Conservation (phyloP, 2,113 vertebrate genomes). For the Takifugu bimaculatus region DNA sequence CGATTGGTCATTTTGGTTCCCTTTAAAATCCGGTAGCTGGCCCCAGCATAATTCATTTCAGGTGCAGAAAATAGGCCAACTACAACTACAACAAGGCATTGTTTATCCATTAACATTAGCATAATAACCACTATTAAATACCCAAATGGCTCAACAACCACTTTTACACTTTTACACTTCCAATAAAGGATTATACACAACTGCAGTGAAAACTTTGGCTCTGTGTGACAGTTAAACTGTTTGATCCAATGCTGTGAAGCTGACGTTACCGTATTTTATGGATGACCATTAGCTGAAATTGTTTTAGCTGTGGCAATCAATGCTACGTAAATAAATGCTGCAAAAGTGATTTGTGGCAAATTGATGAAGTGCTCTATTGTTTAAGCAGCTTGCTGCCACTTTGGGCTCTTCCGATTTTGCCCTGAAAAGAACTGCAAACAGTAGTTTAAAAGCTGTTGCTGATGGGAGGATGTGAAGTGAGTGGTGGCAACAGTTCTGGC, state of each 20-base stretch:
- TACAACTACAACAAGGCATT: conserved; percentile 3
- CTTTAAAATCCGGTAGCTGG: neutral
- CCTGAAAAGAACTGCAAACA: conserved; percentile 11
- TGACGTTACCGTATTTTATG: conserved; percentile 39
- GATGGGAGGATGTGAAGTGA: neutral
- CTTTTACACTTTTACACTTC: conserved; percentile 45
- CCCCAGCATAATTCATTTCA: neutral
- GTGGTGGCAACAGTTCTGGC: neutral
- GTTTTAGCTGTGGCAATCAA: conserved; percentile 16
- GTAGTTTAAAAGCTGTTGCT: conserved; percentile 11
- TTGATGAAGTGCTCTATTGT: conserved; percentile 22
- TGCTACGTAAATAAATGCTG: conserved; percentile 8
- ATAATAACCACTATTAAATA: conserved; percentile 35
- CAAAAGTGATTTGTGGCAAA: conserved; percentile 30
- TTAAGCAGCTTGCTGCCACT: conserved; percentile 19
- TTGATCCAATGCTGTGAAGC: conserved; percentile 26
- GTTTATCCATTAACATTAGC: conserved; percentile 20
- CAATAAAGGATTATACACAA: conserved; percentile 34
- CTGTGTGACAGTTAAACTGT: conserved; percentile 33
- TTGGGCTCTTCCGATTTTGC: conserved; percentile 15
- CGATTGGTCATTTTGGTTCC: no score
- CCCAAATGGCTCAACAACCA: conserved; percentile 35
- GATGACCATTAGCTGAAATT: conserved; percentile 39
- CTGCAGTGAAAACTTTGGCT: conserved; percentile 11
- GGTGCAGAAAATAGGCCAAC: neutral